Base-by-base conservation (phyloP, 2,888 invertebrate species). In the Sphinx pinastri region DNA sequence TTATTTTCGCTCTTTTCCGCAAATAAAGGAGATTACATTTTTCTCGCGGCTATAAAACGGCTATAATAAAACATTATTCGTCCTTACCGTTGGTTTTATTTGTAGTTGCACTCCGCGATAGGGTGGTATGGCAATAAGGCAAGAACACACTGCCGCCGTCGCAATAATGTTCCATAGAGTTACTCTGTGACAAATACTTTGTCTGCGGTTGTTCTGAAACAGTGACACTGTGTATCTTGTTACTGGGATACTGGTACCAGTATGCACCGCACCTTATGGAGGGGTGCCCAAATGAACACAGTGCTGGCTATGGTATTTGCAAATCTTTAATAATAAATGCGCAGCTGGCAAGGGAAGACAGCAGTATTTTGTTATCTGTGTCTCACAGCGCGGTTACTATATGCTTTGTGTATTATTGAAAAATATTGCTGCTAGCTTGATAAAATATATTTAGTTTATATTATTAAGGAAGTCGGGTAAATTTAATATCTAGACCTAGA, bases 11-110 rank as follows among this genome's bases (percentile, higher is more conserved):
- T 83, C 81, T 81, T 79, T 84, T 84, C 82, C 81, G 85, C 87
- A 89, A 89, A 88, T 89, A 91, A 63, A 63, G 84, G 79, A 88
- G 89, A 92, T 91, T 89, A 88, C 87, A 89, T 89, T 88, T 86
- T 89, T 88, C 85, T 84, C 82, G 86, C 80, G 88, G 91, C 87
- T 90, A 85, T 92, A 88, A 89, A 90, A 88, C 85, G 84, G 83
- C 81, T 83, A 78, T 91, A 88, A 91, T 91, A 91, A 92, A 91
- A 91, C 87, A 91, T 91, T 85, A 90, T 87, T 89, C 84, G 88
- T 86, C 87, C 87, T 85, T 85, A 80, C 84, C 80, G 70, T 73
- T 57, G 76, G 74, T 77, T 79, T 88, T 90, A 89, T 91, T 90
- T 88, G 90, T 85, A 87, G 88, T 82, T 92, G 88, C 90, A 90